phyloP scores from a whole-genome alignment of 1,140 invertebrate species.

The Reticulitermes speratus region DNA sequence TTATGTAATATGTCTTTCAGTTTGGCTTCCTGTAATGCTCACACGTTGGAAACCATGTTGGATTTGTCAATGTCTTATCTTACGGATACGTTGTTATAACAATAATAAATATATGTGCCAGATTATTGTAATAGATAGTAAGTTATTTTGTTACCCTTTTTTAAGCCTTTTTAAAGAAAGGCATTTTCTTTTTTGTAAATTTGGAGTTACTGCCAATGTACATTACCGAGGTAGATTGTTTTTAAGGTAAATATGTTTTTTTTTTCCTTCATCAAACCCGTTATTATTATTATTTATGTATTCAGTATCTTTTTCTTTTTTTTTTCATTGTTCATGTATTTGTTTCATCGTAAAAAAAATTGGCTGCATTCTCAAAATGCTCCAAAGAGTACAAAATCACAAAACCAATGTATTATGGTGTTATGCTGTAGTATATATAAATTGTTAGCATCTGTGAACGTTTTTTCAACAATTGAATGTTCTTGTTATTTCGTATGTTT shows the following conservation, averaged over 20 bases:
- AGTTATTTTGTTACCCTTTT: constrained; percentile 32
- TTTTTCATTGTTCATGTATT: background rate
- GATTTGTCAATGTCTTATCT: background rate
- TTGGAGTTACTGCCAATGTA: constrained; percentile 18
- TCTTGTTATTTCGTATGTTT: background rate
- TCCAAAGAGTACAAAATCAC: background rate
- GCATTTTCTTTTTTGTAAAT: constrained; percentile 22
- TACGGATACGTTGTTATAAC: background rate
- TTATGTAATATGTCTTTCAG: background rate
- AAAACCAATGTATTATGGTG: background rate
- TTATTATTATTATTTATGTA: constrained; percentile 29
- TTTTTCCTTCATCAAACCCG: background rate
- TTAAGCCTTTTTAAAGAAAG: constrained; percentile 20
- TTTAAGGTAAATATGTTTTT: constrained; percentile 23
- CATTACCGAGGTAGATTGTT: constrained; percentile 19
- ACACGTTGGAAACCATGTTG: constrained; percentile 16
- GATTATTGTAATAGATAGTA: constrained; percentile 27
- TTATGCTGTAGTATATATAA: background rate
- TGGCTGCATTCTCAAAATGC: background rate
- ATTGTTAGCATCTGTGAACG: background rate
- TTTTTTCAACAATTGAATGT: background rate
- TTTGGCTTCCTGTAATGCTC: background rate
- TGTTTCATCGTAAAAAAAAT: background rate
- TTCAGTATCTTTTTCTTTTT: background rate
- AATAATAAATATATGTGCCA: constrained; percentile 20